Conservation (phyloP, 2,797 vertebrate species). For the Darevskia nairensis region DNA sequence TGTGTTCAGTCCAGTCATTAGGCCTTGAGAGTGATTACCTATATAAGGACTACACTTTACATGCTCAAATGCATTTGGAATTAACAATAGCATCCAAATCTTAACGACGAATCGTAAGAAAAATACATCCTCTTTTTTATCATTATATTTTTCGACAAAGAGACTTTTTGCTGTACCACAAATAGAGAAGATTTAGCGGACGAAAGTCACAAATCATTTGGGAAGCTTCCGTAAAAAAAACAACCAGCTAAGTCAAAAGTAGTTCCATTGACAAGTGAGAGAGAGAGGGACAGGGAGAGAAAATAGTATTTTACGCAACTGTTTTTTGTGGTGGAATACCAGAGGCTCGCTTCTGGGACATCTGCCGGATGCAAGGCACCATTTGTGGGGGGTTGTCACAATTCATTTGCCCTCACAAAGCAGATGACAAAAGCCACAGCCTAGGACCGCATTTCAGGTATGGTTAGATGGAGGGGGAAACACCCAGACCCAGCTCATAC, state of each 20-base stretch:
- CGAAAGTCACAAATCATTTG: constrained; percentile 49
- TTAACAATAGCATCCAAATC: neutral
- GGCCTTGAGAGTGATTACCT: neutral
- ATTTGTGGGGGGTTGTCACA: constrained; percentile 87
- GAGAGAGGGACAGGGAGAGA: constrained; percentile 75
- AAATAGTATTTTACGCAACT: constrained; percentile 74
- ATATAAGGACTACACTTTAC: neutral
- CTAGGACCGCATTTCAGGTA: constrained; percentile 75
- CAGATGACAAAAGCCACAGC: constrained; percentile 86
- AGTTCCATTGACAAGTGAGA: constrained; percentile 71
- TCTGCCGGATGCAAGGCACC: constrained; percentile 92
- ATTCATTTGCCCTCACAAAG: constrained; percentile 77
- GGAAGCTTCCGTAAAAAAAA: constrained; percentile 53
- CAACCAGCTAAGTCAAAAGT: constrained; percentile 47
- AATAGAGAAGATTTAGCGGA: constrained; percentile 39
- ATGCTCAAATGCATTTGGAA: neutral
- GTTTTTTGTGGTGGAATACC: constrained; percentile 87
- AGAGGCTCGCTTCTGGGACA: constrained; percentile 86
- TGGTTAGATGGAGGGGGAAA: constrained; percentile 72
- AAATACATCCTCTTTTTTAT: neutral
- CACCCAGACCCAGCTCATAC: constrained; percentile 60
- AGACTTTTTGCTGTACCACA: neutral
- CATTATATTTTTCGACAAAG: neutral
- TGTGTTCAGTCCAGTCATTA: neutral
- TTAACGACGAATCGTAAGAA: neutral